A percentile compares a stretch with the other conserved stretches of the same genome.
These are phyloP conservation scores for Campoplex nolae DNA, from an alignment of 2,888 invertebrate genomes.

Conservation along the genomic window DNA sequence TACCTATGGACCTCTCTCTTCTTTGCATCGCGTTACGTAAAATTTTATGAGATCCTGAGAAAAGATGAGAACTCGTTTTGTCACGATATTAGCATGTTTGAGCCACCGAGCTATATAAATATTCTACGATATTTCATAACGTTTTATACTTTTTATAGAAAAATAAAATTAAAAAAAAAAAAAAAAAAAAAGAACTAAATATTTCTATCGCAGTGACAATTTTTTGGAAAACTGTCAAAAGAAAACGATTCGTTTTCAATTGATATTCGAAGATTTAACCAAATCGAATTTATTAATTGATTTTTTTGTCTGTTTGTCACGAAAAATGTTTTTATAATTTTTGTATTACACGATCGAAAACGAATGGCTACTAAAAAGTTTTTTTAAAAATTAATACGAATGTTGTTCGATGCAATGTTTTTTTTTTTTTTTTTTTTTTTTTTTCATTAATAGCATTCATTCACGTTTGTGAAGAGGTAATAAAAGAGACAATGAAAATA, in stretches of 20 bases:
- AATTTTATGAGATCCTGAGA: slow-evolving; percentile 34
- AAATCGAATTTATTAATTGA: no score
- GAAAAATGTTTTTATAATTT: neutral
- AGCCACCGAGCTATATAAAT: slow-evolving; percentile 8
- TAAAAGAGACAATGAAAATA: neutral
- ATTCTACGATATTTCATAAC: neutral
- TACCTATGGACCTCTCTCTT: neutral
- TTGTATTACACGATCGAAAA: neutral
- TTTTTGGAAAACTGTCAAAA: neutral
- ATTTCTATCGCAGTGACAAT: neutral
- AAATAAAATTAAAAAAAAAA: no score
- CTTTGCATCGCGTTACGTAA: slow-evolving; percentile 35
- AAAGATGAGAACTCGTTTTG: slow-evolving; percentile 37
- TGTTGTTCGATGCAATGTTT: neutral
- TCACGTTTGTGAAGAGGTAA: neutral
- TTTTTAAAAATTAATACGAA: neutral
- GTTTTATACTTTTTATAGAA: neutral
- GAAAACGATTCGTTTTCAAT: neutral
- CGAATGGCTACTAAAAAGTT: neutral
- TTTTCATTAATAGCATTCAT: neutral
- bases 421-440: neutral
- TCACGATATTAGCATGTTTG: neutral
- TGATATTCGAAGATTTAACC: neutral
- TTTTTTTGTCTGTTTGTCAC: no score
- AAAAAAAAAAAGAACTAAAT: neutral